These are phyloP conservation scores for Ophioninae sp. DNA, from an alignment of 2,888 invertebrate species.

Conservation along the genomic window DNA sequence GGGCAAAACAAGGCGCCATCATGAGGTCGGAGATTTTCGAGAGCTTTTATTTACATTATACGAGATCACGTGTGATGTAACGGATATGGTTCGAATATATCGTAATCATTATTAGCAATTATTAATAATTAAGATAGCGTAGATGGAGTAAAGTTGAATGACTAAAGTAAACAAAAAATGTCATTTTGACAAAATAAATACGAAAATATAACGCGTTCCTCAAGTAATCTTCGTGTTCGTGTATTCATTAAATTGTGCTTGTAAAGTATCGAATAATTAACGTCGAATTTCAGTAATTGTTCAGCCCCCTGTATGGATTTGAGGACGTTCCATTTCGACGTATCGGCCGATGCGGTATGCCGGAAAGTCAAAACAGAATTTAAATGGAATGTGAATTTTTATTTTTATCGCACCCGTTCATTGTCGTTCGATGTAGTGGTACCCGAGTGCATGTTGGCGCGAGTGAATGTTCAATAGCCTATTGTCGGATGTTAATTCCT, in stretches of 20 bases:
- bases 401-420: slow-evolving; percentile 37
- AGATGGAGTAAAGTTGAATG: slow-evolving; percentile 41
- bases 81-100: slow-evolving; percentile 66
- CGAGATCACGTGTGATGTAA: slow-evolving; percentile 55
- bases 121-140: slow-evolving; percentile 49
- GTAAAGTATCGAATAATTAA: slow-evolving; percentile 60
- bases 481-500: slow-evolving; percentile 66
- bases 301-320: slow-evolving; percentile 65
- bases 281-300: slow-evolving; percentile 66
- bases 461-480: slow-evolving; percentile 70
- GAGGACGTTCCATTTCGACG: slow-evolving; percentile 51
- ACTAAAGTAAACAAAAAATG: slow-evolving; percentile 27
- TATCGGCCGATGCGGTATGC: neutral
- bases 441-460: slow-evolving; percentile 69
- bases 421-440: slow-evolving; percentile 67
- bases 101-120: slow-evolving; percentile 50
- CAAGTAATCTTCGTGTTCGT: slow-evolving; percentile 63
- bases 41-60: slow-evolving; percentile 65
- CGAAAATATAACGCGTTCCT: slow-evolving; percentile 58
- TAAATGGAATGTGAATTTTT: slow-evolving; percentile 40
- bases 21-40: slow-evolving; percentile 67
- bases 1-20: slow-evolving; percentile 12
- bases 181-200: slow-evolving; percentile 40
- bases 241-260: slow-evolving; percentile 63
- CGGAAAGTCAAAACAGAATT: slow-evolving; percentile 1